Conservation (phyloP, 1,140 invertebrate genomes). For the Acyrthosiphon pisum region DNA sequence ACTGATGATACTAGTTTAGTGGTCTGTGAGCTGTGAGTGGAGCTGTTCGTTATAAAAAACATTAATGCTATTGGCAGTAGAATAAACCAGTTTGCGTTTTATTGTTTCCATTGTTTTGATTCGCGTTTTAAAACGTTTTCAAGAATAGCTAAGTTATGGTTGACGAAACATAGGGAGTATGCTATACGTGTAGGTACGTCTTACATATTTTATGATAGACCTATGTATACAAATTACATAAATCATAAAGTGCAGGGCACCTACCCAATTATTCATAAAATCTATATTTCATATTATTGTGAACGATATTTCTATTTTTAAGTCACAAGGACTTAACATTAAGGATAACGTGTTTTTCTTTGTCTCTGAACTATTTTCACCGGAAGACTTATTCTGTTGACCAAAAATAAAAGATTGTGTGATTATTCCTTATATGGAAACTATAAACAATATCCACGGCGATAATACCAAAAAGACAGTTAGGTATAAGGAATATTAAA, state of each 20-base stretch:
- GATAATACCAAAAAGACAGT: background rate
- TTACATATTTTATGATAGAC: background rate
- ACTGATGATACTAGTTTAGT: constrained; percentile 7
- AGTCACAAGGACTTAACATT: background rate
- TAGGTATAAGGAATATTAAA: background rate
- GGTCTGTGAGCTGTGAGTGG: background rate
- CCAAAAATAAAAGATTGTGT: background rate
- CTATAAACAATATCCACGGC: background rate
- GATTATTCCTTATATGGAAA: background rate
- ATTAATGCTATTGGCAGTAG: background rate
- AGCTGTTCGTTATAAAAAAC: background rate
- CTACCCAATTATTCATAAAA: background rate
- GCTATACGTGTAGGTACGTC: background rate
- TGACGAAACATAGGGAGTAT: background rate
- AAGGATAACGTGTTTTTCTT: background rate
- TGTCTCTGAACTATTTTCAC: background rate
- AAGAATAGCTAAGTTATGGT: background rate
- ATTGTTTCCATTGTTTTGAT: background rate
- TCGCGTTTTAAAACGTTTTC: background rate
- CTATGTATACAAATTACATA: background rate
- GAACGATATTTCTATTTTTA: background rate
- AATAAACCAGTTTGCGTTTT: background rate
- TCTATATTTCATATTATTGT: background rate
- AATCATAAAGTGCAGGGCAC: background rate
- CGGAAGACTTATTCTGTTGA: background rate